phyloP scores from a whole-genome alignment of 2,888 invertebrate genomes.

The Mechanitis mazaeus region DNA sequence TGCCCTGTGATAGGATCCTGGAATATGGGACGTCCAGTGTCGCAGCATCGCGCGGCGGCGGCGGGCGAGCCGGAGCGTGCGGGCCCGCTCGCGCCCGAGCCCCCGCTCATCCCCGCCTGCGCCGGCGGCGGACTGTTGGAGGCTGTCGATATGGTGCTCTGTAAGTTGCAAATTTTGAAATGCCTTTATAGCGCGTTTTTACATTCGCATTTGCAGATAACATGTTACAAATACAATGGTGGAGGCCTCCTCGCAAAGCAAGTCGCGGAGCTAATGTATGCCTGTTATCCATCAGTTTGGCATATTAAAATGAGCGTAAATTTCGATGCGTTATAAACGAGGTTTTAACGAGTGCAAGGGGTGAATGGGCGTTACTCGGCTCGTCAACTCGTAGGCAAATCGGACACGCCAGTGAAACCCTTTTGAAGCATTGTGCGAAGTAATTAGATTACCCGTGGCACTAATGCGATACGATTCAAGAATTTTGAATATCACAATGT shows the following conservation, averaged over 20 bases:
- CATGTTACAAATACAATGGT: conserved; percentile 16
- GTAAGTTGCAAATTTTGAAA: conserved; percentile 76
- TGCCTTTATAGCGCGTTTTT: conserved; percentile 73
- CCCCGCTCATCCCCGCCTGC: conserved; percentile 76
- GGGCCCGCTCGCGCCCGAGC: conserved; percentile 67
- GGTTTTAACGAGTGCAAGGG: conserved; percentile 60
- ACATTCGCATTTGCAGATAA: conserved; percentile 64
- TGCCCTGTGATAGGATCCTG: conserved; percentile 93
- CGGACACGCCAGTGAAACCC: conserved; percentile 49
- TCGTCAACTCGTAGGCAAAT: conserved; percentile 46
- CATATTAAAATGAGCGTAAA: conserved; percentile 29
- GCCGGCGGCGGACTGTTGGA: conserved; percentile 82
- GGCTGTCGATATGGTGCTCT: conserved; percentile 83
- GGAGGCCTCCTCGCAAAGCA: conserved; percentile 71
- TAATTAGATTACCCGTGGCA: conserved; percentile 41
- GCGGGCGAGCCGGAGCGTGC: conserved; percentile 73
- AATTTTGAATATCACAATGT: conserved; percentile 54
- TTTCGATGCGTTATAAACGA: conserved; percentile 55
- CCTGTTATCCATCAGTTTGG: conserved; percentile 39
- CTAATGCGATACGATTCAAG: conserved; percentile 52
- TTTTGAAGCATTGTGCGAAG: conserved; percentile 38
- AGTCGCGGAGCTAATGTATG: conserved; percentile 53
- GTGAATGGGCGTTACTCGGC: conserved; percentile 50
- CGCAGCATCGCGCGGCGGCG: conserved; percentile 86
- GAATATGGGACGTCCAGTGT: conserved; percentile 93